Evolutionary conservation across 1,140 invertebrate genomes (phyloP).

Genomic region (Helicoverpa armigera): DNA sequence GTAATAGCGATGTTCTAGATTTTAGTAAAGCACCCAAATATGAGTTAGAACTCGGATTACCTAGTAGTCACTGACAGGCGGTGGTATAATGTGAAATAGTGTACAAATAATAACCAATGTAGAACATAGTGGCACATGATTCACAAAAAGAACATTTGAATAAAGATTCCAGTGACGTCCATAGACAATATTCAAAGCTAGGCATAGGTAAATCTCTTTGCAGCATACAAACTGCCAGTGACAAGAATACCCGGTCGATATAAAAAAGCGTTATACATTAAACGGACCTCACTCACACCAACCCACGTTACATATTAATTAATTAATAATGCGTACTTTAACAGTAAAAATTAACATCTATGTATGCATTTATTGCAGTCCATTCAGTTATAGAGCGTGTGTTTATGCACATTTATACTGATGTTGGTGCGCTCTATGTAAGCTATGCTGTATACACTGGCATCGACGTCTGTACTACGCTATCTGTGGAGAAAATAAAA

Average conservation of each 20-base stretch:
- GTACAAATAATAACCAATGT: not conserved
- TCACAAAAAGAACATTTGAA: not conserved
- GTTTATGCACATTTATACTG: slow-evolving; percentile 54
- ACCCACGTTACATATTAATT: slow-evolving; percentile 72
- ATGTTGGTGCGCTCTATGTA: slow-evolving; percentile 67
- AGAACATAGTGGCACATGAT: slow-evolving; percentile 8
- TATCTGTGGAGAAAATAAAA: slow-evolving; percentile 63
- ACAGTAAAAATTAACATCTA: slow-evolving; percentile 77
- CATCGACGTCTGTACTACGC: slow-evolving; percentile 67
- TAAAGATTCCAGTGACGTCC: slow-evolving; percentile 20
- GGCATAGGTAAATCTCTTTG: slow-evolving; percentile 10
- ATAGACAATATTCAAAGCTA: slow-evolving; percentile 26
- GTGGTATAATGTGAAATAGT: slow-evolving; percentile 6
- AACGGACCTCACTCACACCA: slow-evolving; percentile 76
- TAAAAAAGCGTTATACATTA: slow-evolving; percentile 76
- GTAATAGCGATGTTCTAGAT: slow-evolving; percentile 59
- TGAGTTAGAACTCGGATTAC: slow-evolving; percentile 54
- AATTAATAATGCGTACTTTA: slow-evolving; percentile 71
- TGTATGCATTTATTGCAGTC: slow-evolving; percentile 77
- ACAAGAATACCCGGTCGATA: slow-evolving; percentile 69
- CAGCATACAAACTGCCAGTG: slow-evolving; percentile 52
- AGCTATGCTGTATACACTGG: slow-evolving; percentile 75
- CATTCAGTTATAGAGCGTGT: slow-evolving; percentile 68
- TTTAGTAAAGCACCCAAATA: slow-evolving; percentile 74
- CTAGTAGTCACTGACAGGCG: slow-evolving; percentile 45